Base-by-base conservation (phyloP, 2,888 invertebrate species). In the Magallana nippona region DNA sequence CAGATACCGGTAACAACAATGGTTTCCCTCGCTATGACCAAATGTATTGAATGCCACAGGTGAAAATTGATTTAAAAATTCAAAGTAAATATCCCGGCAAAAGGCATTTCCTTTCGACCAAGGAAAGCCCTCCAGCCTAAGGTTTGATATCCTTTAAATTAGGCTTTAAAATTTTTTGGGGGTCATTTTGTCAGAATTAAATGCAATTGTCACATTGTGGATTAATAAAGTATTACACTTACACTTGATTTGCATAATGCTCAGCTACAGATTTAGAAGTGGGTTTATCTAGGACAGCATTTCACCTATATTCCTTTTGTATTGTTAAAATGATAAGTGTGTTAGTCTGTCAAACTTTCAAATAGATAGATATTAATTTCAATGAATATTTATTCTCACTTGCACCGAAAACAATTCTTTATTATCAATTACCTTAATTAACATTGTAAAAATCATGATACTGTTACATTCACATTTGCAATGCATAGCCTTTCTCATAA, bases 1-100 rank as follows among this genome's bases (percentile, higher is more conserved):
- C 44, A 44, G 44, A 44, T 44, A 44, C 44, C 44, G 0, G 44
- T 19, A 13, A n/a, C n/a, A 60, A 60, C 60, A 60, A 44, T 44
- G 44, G 10, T 60, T 19, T n/a, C 10, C 19, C 11, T 60, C 19
- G 5, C 60, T 60, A 19, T 60, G 60, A 60, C 60, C 60, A n/a
- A 5, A 60, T 44, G 44, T 44, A 32, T 32, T 32, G 32, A 22
- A 71, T 10, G 15, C 27, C 71, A 71, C 71, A 71, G 71, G 71
- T 71, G 32, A 27, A 60, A 71, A 71, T 71, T 71, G 71, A 71
- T 71, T 71, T 71, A 27, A 71, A 71, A 71, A 71, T 71, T 32
- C 19, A 27, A 71, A 71, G 71, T 22, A 71, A 71, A 71, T 22
- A 71, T 11, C 71, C 27, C 27, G 5, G 71, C 22, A 71, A 71